Conservation (phyloP, 1,140 invertebrate genomes). For the Formica selysi region DNA sequence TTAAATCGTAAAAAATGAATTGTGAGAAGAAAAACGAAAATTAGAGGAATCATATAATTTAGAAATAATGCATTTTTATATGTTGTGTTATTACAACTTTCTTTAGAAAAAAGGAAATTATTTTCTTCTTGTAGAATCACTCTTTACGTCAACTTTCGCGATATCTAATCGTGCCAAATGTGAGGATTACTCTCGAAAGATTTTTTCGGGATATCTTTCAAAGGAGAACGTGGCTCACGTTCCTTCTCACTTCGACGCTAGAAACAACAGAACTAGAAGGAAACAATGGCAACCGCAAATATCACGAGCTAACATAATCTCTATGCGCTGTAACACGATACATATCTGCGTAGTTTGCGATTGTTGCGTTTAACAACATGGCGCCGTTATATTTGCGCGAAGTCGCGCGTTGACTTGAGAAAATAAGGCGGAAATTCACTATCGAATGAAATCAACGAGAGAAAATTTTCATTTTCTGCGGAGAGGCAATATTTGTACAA, state of each 20-base stretch:
- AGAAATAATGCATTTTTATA: background rate
- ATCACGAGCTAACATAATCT: background rate
- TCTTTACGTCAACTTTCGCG: background rate
- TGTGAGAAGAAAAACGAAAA: background rate
- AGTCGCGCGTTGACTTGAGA: background rate
- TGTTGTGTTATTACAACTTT: no score
- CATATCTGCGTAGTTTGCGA: conserved; percentile 5
- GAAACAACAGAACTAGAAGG: background rate
- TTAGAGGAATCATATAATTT: background rate
- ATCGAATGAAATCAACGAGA: background rate
- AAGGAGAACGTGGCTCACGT: background rate
- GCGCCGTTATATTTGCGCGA: conserved; percentile 20
- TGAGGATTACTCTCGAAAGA: background rate
- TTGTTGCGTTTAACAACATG: conserved; percentile 10
- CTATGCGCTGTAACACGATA: conserved; percentile 2
- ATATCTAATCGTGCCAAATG: background rate
- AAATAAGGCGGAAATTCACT: background rate
- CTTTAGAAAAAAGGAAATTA: background rate
- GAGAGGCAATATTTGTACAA: no score
- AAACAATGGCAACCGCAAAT: conserved; percentile 15
- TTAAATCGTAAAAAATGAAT: background rate
- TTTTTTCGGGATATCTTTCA: background rate
- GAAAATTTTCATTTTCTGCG: background rate
- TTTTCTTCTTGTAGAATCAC: no score
- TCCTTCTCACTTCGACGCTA: background rate